These are phyloP conservation scores for Kryphioiulus occultus DNA, from an alignment of 2,888 invertebrate species.

Conservation along the genomic window DNA sequence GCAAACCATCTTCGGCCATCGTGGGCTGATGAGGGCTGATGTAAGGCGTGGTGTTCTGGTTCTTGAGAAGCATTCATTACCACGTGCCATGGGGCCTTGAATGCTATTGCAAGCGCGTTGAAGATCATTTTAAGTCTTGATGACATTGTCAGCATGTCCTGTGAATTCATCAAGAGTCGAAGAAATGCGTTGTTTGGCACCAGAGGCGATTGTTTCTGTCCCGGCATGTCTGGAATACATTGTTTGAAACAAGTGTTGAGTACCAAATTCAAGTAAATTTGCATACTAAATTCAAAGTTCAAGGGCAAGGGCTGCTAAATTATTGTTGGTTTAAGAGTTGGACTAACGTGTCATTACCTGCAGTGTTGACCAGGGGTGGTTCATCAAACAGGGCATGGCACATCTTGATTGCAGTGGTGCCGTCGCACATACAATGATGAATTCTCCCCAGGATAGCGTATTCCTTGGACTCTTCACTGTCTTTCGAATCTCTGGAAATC, in stretches of 20 bases:
- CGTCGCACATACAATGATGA: not conserved
- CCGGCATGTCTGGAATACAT: not conserved
- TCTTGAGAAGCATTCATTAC: not conserved
- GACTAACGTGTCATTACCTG: not conserved
- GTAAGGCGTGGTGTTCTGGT: not conserved
- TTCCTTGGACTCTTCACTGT: not conserved
- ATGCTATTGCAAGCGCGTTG: not conserved
- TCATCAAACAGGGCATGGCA: not conserved
- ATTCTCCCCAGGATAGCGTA: not conserved
- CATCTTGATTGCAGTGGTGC: not conserved
- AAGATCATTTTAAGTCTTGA: not conserved
- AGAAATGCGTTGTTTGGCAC: not conserved
- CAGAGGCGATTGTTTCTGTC: not conserved
- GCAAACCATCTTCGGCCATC: conserved; percentile 24
- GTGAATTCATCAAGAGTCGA: not conserved
- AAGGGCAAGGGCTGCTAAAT: too few species aligned
- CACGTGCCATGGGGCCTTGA: not conserved
- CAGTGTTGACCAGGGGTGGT: not conserved
- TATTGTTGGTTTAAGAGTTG: too few species aligned
- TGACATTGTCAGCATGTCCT: not conserved
- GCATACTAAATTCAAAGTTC: too few species aligned
- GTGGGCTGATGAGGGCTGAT: not conserved
- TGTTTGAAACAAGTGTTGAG: not conserved
- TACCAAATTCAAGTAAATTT: too few species aligned
- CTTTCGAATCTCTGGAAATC: not conserved